Conservation (phyloP, 2,797 vertebrate genomes). For the Lepus townsendii region DNA sequence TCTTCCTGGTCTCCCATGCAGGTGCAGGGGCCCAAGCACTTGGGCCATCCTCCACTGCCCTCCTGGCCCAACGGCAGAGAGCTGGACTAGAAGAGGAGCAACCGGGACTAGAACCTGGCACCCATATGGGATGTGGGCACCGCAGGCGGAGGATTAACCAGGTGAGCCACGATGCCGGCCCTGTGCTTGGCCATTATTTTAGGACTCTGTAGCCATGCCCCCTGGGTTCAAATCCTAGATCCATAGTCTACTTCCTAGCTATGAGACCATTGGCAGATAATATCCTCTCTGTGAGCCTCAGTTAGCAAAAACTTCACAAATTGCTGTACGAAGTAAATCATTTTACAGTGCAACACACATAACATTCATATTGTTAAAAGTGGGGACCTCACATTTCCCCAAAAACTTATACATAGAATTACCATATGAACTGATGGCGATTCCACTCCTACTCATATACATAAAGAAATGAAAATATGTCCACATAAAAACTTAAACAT, state of each 20-base stretch:
- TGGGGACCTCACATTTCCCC: neutral
- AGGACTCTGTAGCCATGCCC: neutral
- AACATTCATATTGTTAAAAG: constrained; percentile 1
- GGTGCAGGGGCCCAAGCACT: no score
- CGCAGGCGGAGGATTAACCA: no score
- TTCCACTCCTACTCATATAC: neutral
- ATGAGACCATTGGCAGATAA: neutral
- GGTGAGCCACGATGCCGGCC: no score
- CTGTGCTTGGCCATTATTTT: neutral
- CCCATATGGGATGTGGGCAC: no score
- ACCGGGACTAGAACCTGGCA: no score
- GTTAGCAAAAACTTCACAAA: neutral
- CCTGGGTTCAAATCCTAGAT: neutral
- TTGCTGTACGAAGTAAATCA: neutral
- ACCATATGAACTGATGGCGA: neutral
- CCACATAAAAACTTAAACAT: neutral
- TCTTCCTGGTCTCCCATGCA: no score
- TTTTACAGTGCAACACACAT: neutral
- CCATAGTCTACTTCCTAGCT: neutral
- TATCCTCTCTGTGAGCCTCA: neutral
- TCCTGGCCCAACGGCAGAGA: no score
- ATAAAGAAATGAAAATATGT: neutral
- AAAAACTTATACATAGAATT: neutral
- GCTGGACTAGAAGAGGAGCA: no score
- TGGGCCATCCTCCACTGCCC: no score